Conservation (phyloP, 1,140 invertebrate genomes). For the Pectinophora gossypiella region DNA sequence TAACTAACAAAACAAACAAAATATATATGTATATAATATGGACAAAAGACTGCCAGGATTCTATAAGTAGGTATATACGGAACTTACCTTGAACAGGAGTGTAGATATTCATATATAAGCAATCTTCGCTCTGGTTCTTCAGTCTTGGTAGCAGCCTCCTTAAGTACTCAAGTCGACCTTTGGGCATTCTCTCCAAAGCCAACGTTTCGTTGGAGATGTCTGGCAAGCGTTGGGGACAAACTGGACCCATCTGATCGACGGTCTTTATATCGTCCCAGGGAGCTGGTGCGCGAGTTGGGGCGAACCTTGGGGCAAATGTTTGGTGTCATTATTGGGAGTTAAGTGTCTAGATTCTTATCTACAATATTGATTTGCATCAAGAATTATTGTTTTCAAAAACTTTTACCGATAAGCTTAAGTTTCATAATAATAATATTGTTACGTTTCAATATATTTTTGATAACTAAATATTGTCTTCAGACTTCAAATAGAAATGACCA, state of each 20-base stretch:
- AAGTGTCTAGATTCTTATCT: too few relatives aligned
- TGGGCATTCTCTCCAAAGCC: constrained; percentile 89
- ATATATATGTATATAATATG: background rate
- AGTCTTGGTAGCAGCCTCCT: constrained; percentile 88
- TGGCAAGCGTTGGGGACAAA: constrained; percentile 92
- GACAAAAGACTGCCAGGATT: too few relatives aligned
- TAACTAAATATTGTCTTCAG: too few relatives aligned
- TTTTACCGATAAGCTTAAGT: too few relatives aligned
- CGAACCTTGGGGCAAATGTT: constrained; percentile 88
- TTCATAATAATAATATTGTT: too few relatives aligned
- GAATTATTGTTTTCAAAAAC: too few relatives aligned
- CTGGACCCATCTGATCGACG: constrained; percentile 88
- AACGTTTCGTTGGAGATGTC: constrained; percentile 90
- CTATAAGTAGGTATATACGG: too few relatives aligned
- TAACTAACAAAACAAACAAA: background rate
- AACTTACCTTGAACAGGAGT: constrained; percentile 92
- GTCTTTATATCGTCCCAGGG: constrained; percentile 91
- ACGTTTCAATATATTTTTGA: too few relatives aligned
- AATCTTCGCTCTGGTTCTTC: constrained; percentile 96
- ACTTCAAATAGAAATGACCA: too few relatives aligned
- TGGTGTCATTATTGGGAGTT: too few relatives aligned
- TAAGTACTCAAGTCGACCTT: constrained; percentile 91
- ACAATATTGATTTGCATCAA: too few relatives aligned
- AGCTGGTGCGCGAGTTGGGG: constrained; percentile 90
- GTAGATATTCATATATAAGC: constrained; percentile 97